Evolutionary conservation across 1,140 invertebrate species (phyloP).

Genomic region (Mesaphorura yosii): DNA sequence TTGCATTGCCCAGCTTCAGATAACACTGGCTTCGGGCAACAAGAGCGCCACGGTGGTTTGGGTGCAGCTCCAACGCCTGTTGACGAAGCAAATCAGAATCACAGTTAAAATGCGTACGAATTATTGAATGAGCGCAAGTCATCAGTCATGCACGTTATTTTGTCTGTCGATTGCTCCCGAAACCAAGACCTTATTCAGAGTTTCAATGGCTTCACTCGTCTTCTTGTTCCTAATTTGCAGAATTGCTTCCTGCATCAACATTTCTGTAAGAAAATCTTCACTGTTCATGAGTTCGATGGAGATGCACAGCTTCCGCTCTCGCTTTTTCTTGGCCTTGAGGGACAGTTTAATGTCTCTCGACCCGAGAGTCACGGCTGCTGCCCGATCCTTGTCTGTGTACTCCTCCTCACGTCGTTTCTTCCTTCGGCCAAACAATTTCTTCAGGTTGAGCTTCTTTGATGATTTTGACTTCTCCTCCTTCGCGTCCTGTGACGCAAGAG

Average conservation of each 20-base stretch:
- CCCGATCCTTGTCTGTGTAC: slow-evolving; percentile 79
- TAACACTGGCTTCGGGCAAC: slow-evolving; percentile 81
- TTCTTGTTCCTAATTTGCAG: slow-evolving; percentile 25
- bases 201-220: slow-evolving; percentile 51
- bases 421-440: slow-evolving; percentile 1
- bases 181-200: slow-evolving; percentile 60
- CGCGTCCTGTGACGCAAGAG: slow-evolving; percentile 28
- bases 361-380: slow-evolving; percentile 73
- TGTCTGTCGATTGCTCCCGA: background rate
- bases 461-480: slow-evolving; percentile 22
- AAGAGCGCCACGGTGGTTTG: slow-evolving; percentile 68
- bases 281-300: slow-evolving; percentile 49
- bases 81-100: background rate
- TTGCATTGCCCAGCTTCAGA: slow-evolving; percentile 71
- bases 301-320: slow-evolving; percentile 54
- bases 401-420: slow-evolving; percentile 49
- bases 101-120: background rate
- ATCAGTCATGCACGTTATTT: background rate
- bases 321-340: slow-evolving; percentile 61
- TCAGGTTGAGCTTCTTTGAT: background rate
- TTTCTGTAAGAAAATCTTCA: slow-evolving; percentile 61
- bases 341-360: slow-evolving; percentile 71
- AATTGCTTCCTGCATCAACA: slow-evolving; percentile 39
- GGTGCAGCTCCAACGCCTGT: slow-evolving; percentile 77
- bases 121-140: background rate